Percentiles rank a stretch among this genome's conserved stretches.
Conservation (phyloP, 2,888 invertebrate species). For the Pyralis farinalis region DNA sequence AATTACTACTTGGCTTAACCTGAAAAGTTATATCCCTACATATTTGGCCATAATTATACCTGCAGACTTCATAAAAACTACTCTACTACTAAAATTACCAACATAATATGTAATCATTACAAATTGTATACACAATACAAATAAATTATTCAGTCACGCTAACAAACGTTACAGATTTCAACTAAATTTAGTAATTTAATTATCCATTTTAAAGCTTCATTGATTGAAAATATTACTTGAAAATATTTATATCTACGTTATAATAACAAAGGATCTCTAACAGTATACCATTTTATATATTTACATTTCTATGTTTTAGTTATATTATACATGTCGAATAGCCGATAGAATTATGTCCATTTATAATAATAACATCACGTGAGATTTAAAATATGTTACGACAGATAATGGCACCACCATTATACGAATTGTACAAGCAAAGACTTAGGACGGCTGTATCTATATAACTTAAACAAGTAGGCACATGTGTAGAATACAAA, state of each 20-base stretch:
- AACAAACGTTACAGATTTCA: slow-evolving; percentile 37
- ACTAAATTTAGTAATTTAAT: slow-evolving; percentile 30
- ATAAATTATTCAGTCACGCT: slow-evolving; percentile 38
- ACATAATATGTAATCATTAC: slow-evolving; percentile 1
- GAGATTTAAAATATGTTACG: slow-evolving; percentile 8
- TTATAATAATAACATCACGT: no score
- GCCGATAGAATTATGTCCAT: no score
- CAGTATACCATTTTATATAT: no score
- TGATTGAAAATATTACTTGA: slow-evolving; percentile 53
- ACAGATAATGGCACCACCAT: slow-evolving; percentile 12
- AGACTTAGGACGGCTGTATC: neutral
- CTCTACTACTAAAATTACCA: neutral
- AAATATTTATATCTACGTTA: slow-evolving; percentile 7
- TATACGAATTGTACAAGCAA: slow-evolving; percentile 7
- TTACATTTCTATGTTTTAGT: no score
- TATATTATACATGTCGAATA: no score
- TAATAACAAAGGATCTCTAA: no score
- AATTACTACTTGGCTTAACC: no score
- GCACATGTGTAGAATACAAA: no score
- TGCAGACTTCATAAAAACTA: neutral
- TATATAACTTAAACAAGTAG: no score
- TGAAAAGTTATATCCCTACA: no score
- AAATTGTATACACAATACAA: slow-evolving; percentile 3
- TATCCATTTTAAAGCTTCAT: slow-evolving; percentile 66
- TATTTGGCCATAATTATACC: neutral